Base-by-base conservation (phyloP, 2,888 invertebrate genomes). In the Drosophila suboccidentalis region DNA sequence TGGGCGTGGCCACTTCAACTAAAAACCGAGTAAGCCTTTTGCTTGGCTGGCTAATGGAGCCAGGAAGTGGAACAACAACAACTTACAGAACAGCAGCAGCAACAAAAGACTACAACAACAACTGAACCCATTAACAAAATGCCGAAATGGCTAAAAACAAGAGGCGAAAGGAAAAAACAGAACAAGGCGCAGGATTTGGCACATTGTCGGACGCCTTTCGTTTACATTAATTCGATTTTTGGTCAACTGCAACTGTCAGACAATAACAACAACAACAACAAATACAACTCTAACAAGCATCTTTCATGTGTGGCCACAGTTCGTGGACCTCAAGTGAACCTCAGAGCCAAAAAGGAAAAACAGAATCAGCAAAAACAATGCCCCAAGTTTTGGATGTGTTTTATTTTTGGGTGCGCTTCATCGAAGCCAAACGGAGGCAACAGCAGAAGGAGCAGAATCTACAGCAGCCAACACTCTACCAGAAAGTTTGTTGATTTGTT, bases 1-100 rank as follows among this genome's bases (percentile, higher is more conserved):
- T 73, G 79, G 82, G 87, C 66, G 87, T 89, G 75, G 79, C 86
- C 79, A 75, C 90, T 89, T 85, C 58, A 87, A 73, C 79, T 72
- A 67, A 75, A 78, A 85, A 82, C 75, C 70, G 59, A 59, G 80
- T 79, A 81, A 81, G 87, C 87, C 87, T 80, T 82, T 69, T 69
- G 71, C 70, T 71, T 58, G 69, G 53, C 66, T 50, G 47, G 75
- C 82, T 85, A 81, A 84, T 87, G 82, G 71, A 83, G 89, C 68
- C 70, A 71, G 84, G 71, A 85, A 82, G 68, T 82, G 64, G 65
- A 58, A 60, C 72, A 82, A 41, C 53, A 84, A 57, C 54, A 47
- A 39, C 54, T 29, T 15, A 47, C 29, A 8, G 29, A 29, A 8
- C 26, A 29, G 26, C 26, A 29, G 26, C 26, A 82, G 44, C 51